Evolutionary conservation across 2,113 vertebrate genomes (phyloP), one percentile per base, ranked within the genome.

Genomic region (Myiagra hebetior): DNA sequence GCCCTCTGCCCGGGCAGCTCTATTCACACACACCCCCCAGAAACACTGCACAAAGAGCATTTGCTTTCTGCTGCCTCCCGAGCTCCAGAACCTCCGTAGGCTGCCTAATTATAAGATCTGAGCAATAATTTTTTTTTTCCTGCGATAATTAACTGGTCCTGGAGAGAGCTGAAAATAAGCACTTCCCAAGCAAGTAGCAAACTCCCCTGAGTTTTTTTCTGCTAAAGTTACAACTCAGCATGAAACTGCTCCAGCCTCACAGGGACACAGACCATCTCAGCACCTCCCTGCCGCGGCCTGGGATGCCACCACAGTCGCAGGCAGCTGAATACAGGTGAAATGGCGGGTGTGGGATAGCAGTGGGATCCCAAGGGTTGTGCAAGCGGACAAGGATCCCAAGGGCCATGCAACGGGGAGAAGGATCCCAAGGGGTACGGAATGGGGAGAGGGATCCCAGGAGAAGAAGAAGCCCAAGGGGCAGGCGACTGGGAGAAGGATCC

Each of bases 21-120:
- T 53, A 91, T 92, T 95, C 93, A 82, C 77, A 65, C 53, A 49
- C 22, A 47, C 64, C 27, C 13, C 26, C 55, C 91, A 87, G 60
- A 77, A 93, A 33, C 62, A 4, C 33, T 82, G 78, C 65, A 95
- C 86, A 93, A 76, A 72, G 46, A 55, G n/a, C 44, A 2, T 64
- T 88, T 64, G 84, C 90, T 75, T 86, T 69, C 63, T 79, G 64
- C 93, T 81, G 59, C 72, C 55, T 90, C 33, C 68, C 1, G 7
- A 95, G 91, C 80, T 46, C 85, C 73, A 42, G 20, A 47, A 53
- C 53, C 96, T 93, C 95, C 0, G 31, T 49, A 83, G 97, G 95
- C 69, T 83, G 67, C 85, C 93, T 97, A 95, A 97, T 97, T 91
- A 94, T 86, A 91, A 89, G 85, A 92, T 73, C 89, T 96, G 64